phyloP scores from a whole-genome alignment of 2,113 vertebrate species.

The Suricata suricatta region DNA sequence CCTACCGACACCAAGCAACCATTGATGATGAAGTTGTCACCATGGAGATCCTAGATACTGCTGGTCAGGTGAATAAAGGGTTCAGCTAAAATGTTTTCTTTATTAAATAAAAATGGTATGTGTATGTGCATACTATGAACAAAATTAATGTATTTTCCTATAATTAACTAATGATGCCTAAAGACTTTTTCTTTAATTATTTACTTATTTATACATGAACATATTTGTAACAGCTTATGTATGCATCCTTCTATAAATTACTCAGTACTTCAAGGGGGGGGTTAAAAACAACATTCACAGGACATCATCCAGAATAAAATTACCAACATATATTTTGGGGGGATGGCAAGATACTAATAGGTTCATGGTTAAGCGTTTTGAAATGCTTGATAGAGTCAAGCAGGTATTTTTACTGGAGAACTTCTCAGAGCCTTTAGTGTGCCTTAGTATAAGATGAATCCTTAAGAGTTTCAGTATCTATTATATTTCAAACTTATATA shows the following conservation, averaged over 20 bases:
- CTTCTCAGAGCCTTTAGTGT: background rate
- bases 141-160: slow-evolving; percentile 17
- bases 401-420: background rate
- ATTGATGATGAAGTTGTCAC: slow-evolving; percentile 97
- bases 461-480: background rate
- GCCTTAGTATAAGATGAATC: background rate
- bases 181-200: background rate
- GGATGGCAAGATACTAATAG: background rate
- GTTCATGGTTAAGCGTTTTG: background rate
- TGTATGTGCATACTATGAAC: background rate
- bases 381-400: slow-evolving; percentile 19
- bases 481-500: background rate
- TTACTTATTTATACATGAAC: background rate
- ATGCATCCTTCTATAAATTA: background rate
- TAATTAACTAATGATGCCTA: background rate
- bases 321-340: background rate
- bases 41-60: slow-evolving; percentile 99
- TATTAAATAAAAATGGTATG: background rate
- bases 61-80: slow-evolving; percentile 92
- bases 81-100: slow-evolving; percentile 34
- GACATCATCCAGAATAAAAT: background rate
- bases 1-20: slow-evolving; percentile 96
- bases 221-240: background rate
- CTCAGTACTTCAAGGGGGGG: background rate
- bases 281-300: background rate